Conservation (phyloP, 1,140 invertebrate genomes). For the Drosophila chauvacae region DNA sequence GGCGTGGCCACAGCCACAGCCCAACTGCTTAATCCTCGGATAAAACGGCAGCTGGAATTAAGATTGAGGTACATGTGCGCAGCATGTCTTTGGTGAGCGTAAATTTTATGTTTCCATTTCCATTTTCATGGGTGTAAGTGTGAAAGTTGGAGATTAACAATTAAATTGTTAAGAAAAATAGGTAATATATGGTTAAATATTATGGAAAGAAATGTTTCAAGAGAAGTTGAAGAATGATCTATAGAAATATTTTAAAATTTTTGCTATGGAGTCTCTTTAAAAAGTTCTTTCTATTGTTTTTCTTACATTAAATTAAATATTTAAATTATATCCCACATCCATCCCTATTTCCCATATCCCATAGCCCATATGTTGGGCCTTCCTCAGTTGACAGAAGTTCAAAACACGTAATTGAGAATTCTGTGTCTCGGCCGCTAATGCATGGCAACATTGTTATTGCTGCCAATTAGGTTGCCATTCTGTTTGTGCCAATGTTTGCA, state of each 20-base stretch:
- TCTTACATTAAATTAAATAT: not conserved
- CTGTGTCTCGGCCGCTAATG: conserved; percentile 20
- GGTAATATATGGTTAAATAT: not conserved
- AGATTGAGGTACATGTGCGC: conserved; percentile 40
- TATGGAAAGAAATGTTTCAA: no score
- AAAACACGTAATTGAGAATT: conserved; percentile 43
- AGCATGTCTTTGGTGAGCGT: conserved; percentile 5
- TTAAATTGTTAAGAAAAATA: no score
- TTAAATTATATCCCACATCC: not conserved
- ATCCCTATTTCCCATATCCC: not conserved
- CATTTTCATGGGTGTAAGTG: not conserved
- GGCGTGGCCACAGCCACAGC: conserved; percentile 36
- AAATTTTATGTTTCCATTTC: conserved; percentile 24
- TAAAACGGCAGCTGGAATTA: conserved; percentile 30
- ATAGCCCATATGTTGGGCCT: not conserved
- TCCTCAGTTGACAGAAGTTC: conserved; percentile 3
- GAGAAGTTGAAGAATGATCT: no score
- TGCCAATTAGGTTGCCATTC: conserved; percentile 69
- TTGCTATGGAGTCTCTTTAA: no score
- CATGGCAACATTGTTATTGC: conserved; percentile 56
- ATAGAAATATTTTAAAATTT: not conserved
- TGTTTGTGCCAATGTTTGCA: conserved; percentile 69
- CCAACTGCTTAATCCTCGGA: conserved; percentile 25
- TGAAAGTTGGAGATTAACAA: not conserved
- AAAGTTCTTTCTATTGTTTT: not conserved